A percentile compares a stretch with the other conserved stretches of the same genome.
phyloP scores from a whole-genome alignment of 2,888 invertebrate genomes.

The Tetrapedia diversipes region DNA sequence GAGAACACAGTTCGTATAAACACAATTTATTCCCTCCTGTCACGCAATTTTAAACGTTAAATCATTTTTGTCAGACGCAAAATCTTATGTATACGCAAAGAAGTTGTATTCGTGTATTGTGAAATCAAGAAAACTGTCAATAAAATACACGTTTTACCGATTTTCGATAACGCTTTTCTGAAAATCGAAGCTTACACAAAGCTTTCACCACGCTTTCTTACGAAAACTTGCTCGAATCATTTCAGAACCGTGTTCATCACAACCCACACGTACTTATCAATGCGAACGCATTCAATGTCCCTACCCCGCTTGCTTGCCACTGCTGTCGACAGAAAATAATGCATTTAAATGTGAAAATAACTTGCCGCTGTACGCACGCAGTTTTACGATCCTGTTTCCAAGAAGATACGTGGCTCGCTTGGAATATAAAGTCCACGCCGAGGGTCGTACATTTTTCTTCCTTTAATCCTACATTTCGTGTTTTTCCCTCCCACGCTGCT shows the following conservation, averaged over 20 bases:
- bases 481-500: not conserved
- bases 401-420: conserved; percentile 20
- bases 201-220: not conserved
- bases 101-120: too few species aligned
- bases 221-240: not conserved
- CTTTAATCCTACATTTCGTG: conserved; percentile 23
- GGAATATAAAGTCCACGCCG: conserved; percentile 18
- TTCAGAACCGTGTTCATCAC: too few species aligned
- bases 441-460: conserved; percentile 20
- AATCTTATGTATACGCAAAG: too few species aligned
- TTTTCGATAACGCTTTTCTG: not conserved
- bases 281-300: not conserved
- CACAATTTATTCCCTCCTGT: too few species aligned
- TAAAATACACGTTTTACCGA: not conserved
- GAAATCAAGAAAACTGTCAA: too few species aligned
- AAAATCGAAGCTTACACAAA: not conserved
- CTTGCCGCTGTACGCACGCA: not conserved
- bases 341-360: conserved; percentile 17
- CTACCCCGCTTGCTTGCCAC: not conserved
- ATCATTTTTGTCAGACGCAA: too few species aligned
- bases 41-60: too few species aligned
- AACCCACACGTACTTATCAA: not conserved
- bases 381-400: conserved; percentile 22
- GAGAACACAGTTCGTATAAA: too few species aligned
- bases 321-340: conserved; percentile 5